phyloP scores from a whole-genome alignment of 2,888 invertebrate genomes.

The Caenorhabditis sp. region DNA sequence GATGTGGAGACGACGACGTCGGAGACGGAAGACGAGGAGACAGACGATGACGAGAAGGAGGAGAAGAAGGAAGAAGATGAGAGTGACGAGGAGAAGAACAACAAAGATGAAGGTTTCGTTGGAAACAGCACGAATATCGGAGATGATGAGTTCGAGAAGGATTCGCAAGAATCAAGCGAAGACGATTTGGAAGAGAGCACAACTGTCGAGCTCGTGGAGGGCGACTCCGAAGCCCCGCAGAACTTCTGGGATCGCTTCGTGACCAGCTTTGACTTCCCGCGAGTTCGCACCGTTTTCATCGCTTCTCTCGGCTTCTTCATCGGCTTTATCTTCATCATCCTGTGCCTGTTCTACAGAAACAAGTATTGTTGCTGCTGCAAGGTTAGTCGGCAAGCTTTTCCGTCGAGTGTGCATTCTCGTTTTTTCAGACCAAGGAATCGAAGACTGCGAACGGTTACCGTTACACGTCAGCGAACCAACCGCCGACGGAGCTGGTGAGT shows the following conservation, averaged over 20 bases:
- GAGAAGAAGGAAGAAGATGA: constrained; percentile 27
- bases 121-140: constrained; percentile 26
- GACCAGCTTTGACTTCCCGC: constrained; percentile 36
- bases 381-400: constrained; percentile 12
- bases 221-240: constrained; percentile 27
- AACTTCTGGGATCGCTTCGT: constrained; percentile 40
- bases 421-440: constrained; percentile 49
- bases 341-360: constrained; percentile 35
- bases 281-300: constrained; percentile 44
- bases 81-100: constrained; percentile 25
- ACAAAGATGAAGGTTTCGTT: constrained; percentile 24
- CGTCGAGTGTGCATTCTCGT: neutral
- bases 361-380: constrained; percentile 46
- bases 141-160: constrained; percentile 41
- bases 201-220: constrained; percentile 44
- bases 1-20: constrained; percentile 18
- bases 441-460: constrained; percentile 64
- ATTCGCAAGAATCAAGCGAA: constrained; percentile 12
- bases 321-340: constrained; percentile 14
- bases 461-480: constrained; percentile 55
- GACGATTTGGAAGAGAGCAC: constrained; percentile 49
- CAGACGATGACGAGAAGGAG: constrained; percentile 17
- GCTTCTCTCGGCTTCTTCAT: constrained; percentile 38
- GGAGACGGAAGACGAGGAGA: constrained; percentile 26
- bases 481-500: constrained; percentile 62